These are phyloP conservation scores for Pteropus alecto DNA, from an alignment of 2,113 vertebrate genomes.

Conservation along the genomic window DNA sequence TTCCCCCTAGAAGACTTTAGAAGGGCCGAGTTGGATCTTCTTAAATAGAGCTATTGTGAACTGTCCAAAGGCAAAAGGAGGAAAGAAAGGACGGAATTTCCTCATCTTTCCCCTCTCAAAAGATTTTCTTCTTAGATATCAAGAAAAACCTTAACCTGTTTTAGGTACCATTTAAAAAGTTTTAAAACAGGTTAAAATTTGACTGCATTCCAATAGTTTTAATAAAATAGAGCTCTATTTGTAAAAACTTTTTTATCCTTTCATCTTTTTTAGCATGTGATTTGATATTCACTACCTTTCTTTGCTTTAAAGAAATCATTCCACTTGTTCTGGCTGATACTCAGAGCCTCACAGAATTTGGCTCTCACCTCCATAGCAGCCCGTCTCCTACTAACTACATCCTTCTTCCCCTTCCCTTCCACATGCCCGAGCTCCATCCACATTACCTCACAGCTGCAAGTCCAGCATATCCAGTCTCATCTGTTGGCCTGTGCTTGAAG, in stretches of 20 bases:
- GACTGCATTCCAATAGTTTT: not conserved
- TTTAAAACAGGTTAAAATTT: conserved; percentile 14
- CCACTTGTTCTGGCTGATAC: not conserved
- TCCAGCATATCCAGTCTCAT: not conserved
- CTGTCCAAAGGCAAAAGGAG: not conserved
- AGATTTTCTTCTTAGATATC: not conserved
- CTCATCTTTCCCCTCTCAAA: not conserved
- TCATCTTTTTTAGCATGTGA: not conserved
- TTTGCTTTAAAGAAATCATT: not conserved
- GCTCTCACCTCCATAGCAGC: not conserved
- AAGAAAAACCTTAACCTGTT: not conserved
- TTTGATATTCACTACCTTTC: not conserved
- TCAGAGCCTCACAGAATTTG: not conserved
- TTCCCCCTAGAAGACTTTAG: not conserved
- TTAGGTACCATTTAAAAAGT: not conserved
- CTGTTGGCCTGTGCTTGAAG: not conserved
- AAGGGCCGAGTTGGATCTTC: not conserved
- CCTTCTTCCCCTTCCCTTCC: not conserved
- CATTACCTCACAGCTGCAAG: not conserved
- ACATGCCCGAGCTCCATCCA: not conserved
- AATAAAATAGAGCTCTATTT: not conserved
- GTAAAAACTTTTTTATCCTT: not conserved
- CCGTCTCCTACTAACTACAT: not conserved
- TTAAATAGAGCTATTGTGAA: not conserved
- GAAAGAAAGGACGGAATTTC: not conserved